These are phyloP conservation scores for Eciton burchellii DNA, from an alignment of 1,140 invertebrate species.

Conservation along the genomic window DNA sequence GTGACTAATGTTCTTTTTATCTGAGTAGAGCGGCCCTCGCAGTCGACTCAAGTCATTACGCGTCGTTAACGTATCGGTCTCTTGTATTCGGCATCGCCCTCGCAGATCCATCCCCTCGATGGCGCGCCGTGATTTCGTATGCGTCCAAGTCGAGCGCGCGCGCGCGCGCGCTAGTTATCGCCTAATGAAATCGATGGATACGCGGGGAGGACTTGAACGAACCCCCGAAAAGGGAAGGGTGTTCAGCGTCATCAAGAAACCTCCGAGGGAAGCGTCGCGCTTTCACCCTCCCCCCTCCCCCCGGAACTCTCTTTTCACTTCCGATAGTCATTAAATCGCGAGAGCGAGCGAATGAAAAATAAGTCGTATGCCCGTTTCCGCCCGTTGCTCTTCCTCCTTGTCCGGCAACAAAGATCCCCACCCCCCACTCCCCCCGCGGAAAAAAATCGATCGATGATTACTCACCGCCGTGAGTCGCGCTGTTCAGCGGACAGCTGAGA, in stretches of 20 bases:
- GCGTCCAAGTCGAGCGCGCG: constrained; percentile 65
- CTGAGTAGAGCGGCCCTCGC: constrained; percentile 55
- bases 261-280: constrained; percentile 53
- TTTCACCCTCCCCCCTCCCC: constrained; percentile 44
- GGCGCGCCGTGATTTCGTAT: constrained; percentile 63
- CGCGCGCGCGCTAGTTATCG: constrained; percentile 74
- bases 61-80: constrained; percentile 78
- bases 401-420: no score
- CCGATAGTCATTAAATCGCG: constrained; percentile 76
- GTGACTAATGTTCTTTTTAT: constrained; percentile 83
- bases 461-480: constrained; percentile 58
- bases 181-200: constrained; percentile 82
- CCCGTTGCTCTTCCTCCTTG: no score
- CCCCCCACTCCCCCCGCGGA: neutral
- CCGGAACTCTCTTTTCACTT: constrained; percentile 79
- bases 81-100: constrained; percentile 69
- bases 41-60: constrained; percentile 73
- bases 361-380: neutral
- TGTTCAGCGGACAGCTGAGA: constrained; percentile 34
- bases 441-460: constrained; percentile 26
- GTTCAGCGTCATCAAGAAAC: constrained; percentile 36
- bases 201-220: constrained; percentile 73
- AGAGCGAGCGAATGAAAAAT: constrained; percentile 7
- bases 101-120: constrained; percentile 37
- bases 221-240: constrained; percentile 36